A percentile compares a stretch with the other conserved stretches of the same genome.
phyloP scores from a whole-genome alignment of 2,888 invertebrate species.

The Patella depressa region DNA sequence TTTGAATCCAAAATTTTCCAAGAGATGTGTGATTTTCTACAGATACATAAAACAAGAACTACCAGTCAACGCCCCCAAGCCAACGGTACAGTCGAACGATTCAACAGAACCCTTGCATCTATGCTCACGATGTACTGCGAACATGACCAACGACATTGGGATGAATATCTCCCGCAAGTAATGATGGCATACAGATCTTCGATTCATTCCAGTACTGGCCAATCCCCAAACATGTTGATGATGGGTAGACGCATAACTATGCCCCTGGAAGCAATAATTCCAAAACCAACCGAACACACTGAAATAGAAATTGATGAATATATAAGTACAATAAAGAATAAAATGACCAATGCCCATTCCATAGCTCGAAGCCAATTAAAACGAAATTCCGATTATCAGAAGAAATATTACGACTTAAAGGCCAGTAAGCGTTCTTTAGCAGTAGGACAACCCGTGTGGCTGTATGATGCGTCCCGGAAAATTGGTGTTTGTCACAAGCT shows the following conservation, averaged over 20 bases:
- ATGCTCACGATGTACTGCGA: constrained; percentile 28
- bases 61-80: constrained; percentile 29
- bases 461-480: constrained; percentile 30
- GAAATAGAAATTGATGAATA: neutral
- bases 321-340: neutral
- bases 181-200: constrained; percentile 39
- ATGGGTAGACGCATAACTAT: constrained; percentile 29
- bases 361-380: neutral
- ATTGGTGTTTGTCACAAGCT: constrained; percentile 31
- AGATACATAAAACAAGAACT: constrained; percentile 32
- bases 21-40: constrained; percentile 30
- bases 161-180: constrained; percentile 31
- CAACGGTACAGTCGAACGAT: constrained; percentile 34
- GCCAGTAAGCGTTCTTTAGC: constrained; percentile 9
- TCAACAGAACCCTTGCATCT: constrained; percentile 31
- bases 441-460: constrained; percentile 30
- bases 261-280: constrained; percentile 30
- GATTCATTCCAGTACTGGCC: constrained; percentile 25
- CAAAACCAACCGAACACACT: constrained; percentile 2
- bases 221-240: constrained; percentile 36
- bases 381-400: neutral
- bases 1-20: constrained; percentile 27
- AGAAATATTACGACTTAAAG: constrained; percentile 26
- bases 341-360: neutral
- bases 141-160: constrained; percentile 29